Evolutionary conservation across 2,797 vertebrate species (phyloP).

Genomic region (Pantherophis vulpinus): DNA sequence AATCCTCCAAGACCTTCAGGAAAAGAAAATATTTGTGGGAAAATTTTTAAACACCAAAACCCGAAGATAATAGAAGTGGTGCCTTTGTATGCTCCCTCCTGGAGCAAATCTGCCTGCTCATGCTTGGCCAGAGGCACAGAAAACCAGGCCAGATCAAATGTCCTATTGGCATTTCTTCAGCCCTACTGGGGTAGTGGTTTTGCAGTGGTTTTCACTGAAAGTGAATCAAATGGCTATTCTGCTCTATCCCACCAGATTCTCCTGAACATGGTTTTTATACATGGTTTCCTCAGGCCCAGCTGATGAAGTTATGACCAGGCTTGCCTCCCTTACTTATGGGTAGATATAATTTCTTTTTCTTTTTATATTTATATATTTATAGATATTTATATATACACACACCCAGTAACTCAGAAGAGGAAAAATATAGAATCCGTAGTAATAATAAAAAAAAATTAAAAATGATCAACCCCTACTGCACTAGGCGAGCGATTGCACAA

Average conservation of each 20-base stretch:
- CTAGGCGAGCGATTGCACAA: constrained; percentile 75
- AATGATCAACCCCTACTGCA: constrained; percentile 74
- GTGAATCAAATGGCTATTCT: constrained; percentile 1
- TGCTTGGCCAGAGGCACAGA: not conserved
- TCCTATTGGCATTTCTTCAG: not conserved
- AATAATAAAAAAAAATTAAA: constrained; percentile 82
- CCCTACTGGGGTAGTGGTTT: not conserved
- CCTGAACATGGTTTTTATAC: constrained; percentile 3
- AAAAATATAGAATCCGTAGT: constrained; percentile 80
- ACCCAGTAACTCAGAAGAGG: constrained; percentile 76
- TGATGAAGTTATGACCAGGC: not conserved
- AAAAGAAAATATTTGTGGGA: not conserved
- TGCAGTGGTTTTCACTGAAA: not conserved
- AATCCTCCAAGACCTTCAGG: constrained; percentile 26
- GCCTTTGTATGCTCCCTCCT: not conserved
- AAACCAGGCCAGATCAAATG: not conserved
- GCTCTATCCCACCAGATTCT: not conserved
- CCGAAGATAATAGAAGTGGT: not conserved
- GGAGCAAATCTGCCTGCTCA: constrained; percentile 16
- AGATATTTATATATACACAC: constrained; percentile 77
- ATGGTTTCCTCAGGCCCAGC: not conserved
- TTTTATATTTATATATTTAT: constrained; percentile 72
- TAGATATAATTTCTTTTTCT: constrained; percentile 75
- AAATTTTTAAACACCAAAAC: not conserved
- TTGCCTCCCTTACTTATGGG: constrained; percentile 57